Conservation (phyloP, 2,113 vertebrate species). For the Rousettus leschenaultii region DNA sequence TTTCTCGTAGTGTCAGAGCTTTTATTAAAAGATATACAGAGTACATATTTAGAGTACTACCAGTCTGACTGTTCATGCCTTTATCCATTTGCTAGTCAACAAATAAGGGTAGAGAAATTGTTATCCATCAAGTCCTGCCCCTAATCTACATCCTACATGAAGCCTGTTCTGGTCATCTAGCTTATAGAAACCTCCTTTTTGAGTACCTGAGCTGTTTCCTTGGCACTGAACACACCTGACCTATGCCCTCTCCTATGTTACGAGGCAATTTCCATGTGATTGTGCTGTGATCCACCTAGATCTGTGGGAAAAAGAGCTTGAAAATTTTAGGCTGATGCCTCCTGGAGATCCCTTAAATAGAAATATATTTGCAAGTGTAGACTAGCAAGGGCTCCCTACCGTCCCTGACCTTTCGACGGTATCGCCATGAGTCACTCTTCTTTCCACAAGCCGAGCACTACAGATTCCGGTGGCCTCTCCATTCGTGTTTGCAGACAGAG, state of each 20-base stretch:
- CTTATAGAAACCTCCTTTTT: background rate
- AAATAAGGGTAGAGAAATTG: background rate
- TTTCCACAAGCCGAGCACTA: rapidly evolving
- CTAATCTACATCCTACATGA: background rate
- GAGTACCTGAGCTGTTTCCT: background rate
- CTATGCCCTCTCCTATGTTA: background rate
- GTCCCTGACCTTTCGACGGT: background rate
- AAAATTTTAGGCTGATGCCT: background rate
- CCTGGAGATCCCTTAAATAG: background rate
- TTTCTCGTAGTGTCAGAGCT: background rate
- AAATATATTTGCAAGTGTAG: background rate
- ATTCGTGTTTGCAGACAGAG: background rate
- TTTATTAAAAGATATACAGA: background rate
- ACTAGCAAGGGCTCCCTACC: background rate
- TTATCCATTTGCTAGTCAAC: background rate
- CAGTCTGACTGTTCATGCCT: background rate
- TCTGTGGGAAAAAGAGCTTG: background rate
- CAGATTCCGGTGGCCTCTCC: background rate
- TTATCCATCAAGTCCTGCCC: background rate
- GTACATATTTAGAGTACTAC: background rate
- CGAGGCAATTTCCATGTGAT: background rate
- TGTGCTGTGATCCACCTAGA: background rate
- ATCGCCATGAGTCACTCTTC: rapidly evolving
- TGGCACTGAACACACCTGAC: background rate
- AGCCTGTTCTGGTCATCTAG: background rate